Evolutionary conservation across 2,113 vertebrate genomes (phyloP), one percentile per base, ranked within the genome.

Genomic region (Callionymus lyra): DNA sequence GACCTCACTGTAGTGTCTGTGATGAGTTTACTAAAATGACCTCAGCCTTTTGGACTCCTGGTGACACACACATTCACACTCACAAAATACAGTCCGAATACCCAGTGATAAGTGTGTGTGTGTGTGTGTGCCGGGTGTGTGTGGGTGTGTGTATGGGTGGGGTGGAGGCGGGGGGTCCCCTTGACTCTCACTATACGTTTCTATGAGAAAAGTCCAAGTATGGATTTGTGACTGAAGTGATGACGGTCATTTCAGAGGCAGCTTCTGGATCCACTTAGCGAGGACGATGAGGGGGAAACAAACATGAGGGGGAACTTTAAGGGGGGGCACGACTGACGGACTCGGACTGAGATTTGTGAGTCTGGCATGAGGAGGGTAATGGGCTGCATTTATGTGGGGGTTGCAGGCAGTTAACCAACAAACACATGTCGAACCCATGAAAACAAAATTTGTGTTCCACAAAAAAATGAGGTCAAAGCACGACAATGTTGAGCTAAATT

Each of bases 1-100:
- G 16, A 35, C 44, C 50, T 58, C 58, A 59, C 38, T 59, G 55
- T 42, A 41, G 56, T 49, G 49, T 66, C 34, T 48, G 41, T 64
- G 57, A 70, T 45, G 56, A 70, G 68, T 73, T 71, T 71, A 62
- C 53, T 56, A 34, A 65, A 52, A 72, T 81, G 63, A 69, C 54
- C 45, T 79, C 73, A 78, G 53, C 33, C 38, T 36, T 47, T 43
- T 65, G 63, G 68, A 65, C 58, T 76, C 16, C 58, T 3, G 10
- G 13, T 37, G 36, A 2, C 16, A 27, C 46, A 43, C 42, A 10
- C 16, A 49, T 34, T 21, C 50, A 44, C 47, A 37, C 36, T 45
- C 38, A 1, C 21, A 27, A 27, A 27, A 5, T 27, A 27, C 21
- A 27, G 21, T 27, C 21, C 21, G 8, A 8, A 27, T 27, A 27